phyloP scores from a whole-genome alignment of 2,113 vertebrate genomes.

The Poecilia latipinna region DNA sequence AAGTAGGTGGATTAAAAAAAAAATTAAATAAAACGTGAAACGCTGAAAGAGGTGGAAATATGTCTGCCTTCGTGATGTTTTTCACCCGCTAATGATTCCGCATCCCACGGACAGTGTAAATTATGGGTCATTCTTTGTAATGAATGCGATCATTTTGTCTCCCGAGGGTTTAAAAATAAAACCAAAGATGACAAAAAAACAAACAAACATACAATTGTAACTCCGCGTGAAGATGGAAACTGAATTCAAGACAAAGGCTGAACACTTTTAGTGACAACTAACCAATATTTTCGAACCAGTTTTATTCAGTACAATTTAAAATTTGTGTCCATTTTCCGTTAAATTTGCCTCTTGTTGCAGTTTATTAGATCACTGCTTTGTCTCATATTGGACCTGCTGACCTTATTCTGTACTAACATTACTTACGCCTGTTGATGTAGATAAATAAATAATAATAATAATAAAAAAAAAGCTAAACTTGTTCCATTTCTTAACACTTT shows the following conservation, averaged over 20 bases:
- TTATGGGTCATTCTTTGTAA: background rate
- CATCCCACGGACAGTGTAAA: constrained; percentile 7
- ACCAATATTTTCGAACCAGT: background rate
- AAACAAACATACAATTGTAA: background rate
- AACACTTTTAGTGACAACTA: background rate
- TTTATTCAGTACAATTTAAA: background rate
- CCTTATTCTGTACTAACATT: too few relatives aligned
- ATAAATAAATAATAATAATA: too few relatives aligned
- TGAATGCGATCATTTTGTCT: background rate
- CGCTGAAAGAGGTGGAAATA: background rate
- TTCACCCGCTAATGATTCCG: background rate
- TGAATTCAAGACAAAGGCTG: background rate
- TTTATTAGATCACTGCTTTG: too few relatives aligned
- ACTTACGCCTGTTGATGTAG: too few relatives aligned
- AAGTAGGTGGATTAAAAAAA: constrained; percentile 81
- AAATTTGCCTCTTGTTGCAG: too few relatives aligned
- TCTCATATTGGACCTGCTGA: too few relatives aligned
- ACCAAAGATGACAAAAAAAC: background rate
- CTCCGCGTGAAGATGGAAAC: too few relatives aligned
- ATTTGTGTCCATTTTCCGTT: too few relatives aligned
- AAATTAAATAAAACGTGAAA: fast-evolving
- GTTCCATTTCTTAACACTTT: background rate
- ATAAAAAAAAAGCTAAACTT: too few relatives aligned
- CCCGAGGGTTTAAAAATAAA: background rate
- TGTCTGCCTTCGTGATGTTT: background rate